Evolutionary conservation across 2,888 invertebrate genomes (phyloP).

Genomic region (Villa cingulata): DNA sequence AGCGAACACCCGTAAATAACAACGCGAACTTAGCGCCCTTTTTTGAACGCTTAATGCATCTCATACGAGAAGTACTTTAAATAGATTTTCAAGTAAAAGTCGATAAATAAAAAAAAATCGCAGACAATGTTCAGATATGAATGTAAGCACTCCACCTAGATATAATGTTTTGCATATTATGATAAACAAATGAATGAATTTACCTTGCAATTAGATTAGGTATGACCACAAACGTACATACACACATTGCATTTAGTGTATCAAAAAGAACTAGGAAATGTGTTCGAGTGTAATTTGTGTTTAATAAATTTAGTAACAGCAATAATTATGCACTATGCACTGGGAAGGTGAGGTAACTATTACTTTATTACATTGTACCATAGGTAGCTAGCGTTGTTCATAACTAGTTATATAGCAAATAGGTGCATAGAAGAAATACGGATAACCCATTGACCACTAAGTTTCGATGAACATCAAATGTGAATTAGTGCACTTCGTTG

Average conservation of each 20-base stretch:
- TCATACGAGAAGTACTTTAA: too few species aligned
- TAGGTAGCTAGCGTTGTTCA: too few species aligned
- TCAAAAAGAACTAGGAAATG: neutral
- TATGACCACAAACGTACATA: too few species aligned
- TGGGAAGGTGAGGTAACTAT: neutral
- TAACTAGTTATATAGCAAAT: too few species aligned
- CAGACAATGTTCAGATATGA: too few species aligned
- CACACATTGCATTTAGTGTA: too few species aligned
- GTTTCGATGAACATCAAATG: constrained; percentile 23
- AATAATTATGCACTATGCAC: neutral
- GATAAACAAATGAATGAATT: neutral
- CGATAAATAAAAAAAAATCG: too few species aligned
- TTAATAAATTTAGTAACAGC: too few species aligned
- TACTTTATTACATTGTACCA: neutral
- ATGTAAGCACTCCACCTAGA: neutral
- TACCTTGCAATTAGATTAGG: too few species aligned
- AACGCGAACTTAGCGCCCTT: neutral
- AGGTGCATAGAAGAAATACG: neutral
- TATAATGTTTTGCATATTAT: neutral
- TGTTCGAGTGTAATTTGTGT: neutral
- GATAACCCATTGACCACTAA: constrained; percentile 22
- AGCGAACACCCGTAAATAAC: neutral
- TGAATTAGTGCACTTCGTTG: constrained; percentile 22
- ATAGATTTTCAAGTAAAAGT: too few species aligned
- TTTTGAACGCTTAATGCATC: neutral